These are phyloP conservation scores for Megaceryle maxima DNA, from an alignment of 2,113 vertebrate genomes.

Conservation along the genomic window DNA sequence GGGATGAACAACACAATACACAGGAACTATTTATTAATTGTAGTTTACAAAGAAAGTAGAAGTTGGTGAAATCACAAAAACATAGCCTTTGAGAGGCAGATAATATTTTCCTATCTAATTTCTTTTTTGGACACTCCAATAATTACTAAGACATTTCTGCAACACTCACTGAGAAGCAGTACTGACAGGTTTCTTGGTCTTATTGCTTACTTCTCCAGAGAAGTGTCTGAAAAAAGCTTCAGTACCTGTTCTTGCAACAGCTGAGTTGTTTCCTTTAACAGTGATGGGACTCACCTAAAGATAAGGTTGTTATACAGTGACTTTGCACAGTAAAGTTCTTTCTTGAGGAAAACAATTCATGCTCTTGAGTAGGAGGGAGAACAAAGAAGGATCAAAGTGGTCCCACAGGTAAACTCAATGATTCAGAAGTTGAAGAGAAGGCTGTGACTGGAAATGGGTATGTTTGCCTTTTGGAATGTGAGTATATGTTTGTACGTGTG, in stretches of 20 bases:
- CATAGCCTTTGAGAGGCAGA: not conserved
- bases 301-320: not conserved
- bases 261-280: not conserved
- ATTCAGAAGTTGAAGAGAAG: not conserved
- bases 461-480: not conserved
- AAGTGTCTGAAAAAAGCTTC: not conserved
- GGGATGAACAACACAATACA: not conserved
- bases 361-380: not conserved
- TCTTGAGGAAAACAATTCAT: not conserved
- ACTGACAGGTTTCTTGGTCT: not conserved
- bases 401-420: not conserved
- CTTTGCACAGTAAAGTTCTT: not conserved
- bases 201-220: not conserved
- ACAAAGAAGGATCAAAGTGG: not conserved
- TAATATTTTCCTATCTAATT: not conserved
- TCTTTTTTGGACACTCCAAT: not conserved
- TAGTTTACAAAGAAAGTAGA: not conserved
- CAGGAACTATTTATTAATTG: not conserved
- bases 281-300: not conserved
- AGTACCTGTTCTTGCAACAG: not conserved
- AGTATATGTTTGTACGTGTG: rapidly evolving
- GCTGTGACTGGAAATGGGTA: not conserved
- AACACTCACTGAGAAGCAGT: not conserved
- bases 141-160: not conserved
- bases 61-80: not conserved